Base-by-base conservation (phyloP, 2,797 vertebrate genomes). In the Channa striata region DNA sequence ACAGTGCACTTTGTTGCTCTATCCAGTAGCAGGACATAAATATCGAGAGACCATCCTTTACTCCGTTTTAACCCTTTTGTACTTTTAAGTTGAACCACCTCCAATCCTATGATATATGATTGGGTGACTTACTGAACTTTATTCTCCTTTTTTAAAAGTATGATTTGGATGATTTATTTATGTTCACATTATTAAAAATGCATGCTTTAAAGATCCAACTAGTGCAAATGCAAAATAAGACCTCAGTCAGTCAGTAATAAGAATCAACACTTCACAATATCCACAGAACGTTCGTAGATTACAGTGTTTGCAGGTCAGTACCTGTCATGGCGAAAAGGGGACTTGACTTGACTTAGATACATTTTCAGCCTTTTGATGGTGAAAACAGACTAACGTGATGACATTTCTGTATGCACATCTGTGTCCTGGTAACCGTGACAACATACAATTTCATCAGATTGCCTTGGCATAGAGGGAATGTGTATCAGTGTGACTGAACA, bases 161-260 rank as follows among this genome's bases (percentile, higher is more conserved):
- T 67, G 64, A 44, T 70, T 61, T 67, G 14, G 23, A 79, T 86
- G 10, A 74, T 77, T 83, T 77, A 87, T 85, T 87, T 54, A 87
- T 82, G 50, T 57, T 58, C 48, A 64, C 51, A 34, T 51, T 47
- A 83, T 87, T 25, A 83, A 80, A 80, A 82, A 85, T 76, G 13
- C 72, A 86, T 81, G 58, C 2, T 66, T 56, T 57, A 40, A 57
- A 21, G 57, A 53, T 47, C 51, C 73, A 58, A 81, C 75, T 75
- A 50, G 42, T 65, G 54, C 40, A 71, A 81, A 72, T 78, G 57
- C 46, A 77, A 58, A 69, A 51, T 53, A 74, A 58, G 47, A 69
- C 52, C 25, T 50, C n/a, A 17, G 21, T 57, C 33, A 47, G n/a
- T 42, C 33, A 39, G 40, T 44, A 74, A 46, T 58, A 64, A 56